phyloP scores from a whole-genome alignment of 2,113 vertebrate species.

The Mugil cephalus region DNA sequence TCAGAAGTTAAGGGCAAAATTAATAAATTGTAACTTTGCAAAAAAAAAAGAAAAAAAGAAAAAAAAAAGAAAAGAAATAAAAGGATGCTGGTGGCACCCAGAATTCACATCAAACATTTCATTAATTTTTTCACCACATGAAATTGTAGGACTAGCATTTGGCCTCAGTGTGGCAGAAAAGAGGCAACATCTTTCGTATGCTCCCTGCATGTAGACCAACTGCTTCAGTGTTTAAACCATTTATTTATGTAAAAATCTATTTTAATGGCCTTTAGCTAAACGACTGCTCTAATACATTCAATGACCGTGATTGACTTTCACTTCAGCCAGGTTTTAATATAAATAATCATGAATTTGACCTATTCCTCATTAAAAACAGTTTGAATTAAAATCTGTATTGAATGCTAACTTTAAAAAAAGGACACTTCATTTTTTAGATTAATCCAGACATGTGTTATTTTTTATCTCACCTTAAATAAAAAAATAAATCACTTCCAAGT shows the following conservation, averaged over 20 bases:
- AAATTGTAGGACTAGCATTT: constrained; percentile 7
- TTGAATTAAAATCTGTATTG: too few species aligned
- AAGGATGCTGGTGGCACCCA: too few species aligned
- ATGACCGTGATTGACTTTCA: too few species aligned
- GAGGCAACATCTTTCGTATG: neutral
- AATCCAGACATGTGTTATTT: neutral
- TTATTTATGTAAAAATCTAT: neutral
- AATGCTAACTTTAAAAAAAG: too few species aligned
- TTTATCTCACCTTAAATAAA: neutral
- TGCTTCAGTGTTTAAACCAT: neutral
- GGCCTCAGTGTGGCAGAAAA: constrained; percentile 42
- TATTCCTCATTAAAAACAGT: too few species aligned
- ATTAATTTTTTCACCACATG: neutral
- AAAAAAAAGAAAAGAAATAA: too few species aligned
- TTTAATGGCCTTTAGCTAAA: neutral
- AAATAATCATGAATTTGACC: too few species aligned
- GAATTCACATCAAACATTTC: too few species aligned
- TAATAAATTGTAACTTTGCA: too few species aligned
- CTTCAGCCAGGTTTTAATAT: too few species aligned
- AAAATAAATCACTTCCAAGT: neutral
- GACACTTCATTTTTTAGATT: neutral
- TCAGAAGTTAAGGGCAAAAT: too few species aligned
- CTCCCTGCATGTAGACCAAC: neutral
- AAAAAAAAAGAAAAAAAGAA: too few species aligned
- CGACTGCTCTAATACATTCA: neutral